These are phyloP conservation scores for Andrena bucephala DNA, from an alignment of 2,888 invertebrate genomes.

Conservation along the genomic window DNA sequence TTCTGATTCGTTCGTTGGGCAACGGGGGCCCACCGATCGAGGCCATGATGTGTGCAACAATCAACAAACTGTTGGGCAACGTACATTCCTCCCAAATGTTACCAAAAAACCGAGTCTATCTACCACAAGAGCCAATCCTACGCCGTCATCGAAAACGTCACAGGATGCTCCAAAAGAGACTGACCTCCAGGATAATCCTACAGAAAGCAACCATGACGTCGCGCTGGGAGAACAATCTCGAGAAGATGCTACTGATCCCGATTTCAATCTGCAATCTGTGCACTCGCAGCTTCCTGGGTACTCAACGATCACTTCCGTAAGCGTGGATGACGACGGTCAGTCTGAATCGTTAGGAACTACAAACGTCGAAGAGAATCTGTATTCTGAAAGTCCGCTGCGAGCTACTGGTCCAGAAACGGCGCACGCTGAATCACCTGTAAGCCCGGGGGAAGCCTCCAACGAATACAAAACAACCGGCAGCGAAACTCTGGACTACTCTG, in stretches of 20 bases:
- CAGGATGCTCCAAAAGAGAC: neutral
- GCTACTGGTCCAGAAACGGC: neutral
- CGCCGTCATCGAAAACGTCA: neutral
- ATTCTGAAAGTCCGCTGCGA: neutral
- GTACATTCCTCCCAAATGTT: neutral
- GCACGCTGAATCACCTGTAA: neutral
- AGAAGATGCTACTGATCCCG: neutral
- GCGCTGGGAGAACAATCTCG: neutral
- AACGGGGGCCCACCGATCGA: neutral
- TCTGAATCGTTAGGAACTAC: neutral
- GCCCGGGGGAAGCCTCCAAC: neutral
- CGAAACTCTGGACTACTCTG: slow-evolving; percentile 39
- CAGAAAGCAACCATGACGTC: neutral
- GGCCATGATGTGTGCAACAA: neutral
- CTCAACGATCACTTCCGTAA: neutral
- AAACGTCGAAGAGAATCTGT: neutral
- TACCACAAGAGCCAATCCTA: neutral
- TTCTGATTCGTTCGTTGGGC: slow-evolving; percentile 38
- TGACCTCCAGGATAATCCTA: neutral
- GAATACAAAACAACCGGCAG: slow-evolving; percentile 4
- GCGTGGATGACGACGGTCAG: neutral
- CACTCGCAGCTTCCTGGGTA: neutral
- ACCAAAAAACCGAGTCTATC: neutral
- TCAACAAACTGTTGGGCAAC: slow-evolving; percentile 21
- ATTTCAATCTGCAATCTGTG: slow-evolving; percentile 24